Conservation (phyloP, 37 sponge, comb jelly and placozoan genomes). For the Agelas oroides region DNA sequence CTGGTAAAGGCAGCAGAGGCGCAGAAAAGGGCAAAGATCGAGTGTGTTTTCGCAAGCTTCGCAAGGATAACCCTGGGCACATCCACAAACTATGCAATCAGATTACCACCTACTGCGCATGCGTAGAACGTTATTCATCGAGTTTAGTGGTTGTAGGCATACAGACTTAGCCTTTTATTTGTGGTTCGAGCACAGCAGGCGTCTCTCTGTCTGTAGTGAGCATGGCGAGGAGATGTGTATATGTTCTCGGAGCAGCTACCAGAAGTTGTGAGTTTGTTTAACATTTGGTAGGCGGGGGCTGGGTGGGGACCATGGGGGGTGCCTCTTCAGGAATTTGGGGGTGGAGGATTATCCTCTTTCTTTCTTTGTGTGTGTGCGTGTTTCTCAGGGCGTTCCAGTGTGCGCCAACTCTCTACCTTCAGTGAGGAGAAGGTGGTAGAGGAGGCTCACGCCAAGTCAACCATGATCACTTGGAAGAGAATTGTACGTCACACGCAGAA, state of each 20-base stretch:
- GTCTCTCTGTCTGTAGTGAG: too few species aligned
- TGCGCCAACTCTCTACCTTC: too few species aligned
- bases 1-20: neutral
- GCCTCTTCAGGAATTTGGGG: too few species aligned
- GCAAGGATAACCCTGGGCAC: neutral
- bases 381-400: neutral
- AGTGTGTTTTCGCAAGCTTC: neutral
- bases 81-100: neutral
- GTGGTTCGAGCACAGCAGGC: too few species aligned
- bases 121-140: too few species aligned
- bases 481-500: constrained; percentile 16
- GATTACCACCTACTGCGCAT: neutral
- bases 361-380: too few species aligned
- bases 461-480: constrained; percentile 10
- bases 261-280: neutral
- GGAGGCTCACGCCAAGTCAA: neutral
- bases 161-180: too few species aligned
- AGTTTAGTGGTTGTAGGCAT: too few species aligned
- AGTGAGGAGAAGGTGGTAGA: neutral
- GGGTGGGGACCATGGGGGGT: neutral
- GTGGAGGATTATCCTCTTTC: too few species aligned
- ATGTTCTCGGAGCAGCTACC: too few species aligned
- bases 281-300: neutral
- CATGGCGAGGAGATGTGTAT: too few species aligned
- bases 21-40: neutral